These are phyloP conservation scores for Oryzias celebensis DNA, from an alignment of 2,113 vertebrate genomes.

Conservation along the genomic window DNA sequence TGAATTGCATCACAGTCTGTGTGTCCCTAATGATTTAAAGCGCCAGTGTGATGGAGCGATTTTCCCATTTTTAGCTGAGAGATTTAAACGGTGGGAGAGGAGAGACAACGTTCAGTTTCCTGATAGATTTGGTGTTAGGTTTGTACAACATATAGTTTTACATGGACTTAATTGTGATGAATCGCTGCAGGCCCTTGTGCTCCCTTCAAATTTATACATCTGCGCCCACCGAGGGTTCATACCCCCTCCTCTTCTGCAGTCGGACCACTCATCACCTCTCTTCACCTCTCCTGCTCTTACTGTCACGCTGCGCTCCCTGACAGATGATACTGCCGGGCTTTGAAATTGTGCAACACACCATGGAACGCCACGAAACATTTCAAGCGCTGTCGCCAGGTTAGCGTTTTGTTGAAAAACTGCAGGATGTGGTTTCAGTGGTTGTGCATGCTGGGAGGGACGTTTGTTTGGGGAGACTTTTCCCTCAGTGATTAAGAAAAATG, in stretches of 20 bases:
- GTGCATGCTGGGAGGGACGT: constrained; percentile 12
- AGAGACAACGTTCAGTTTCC: constrained; percentile 20
- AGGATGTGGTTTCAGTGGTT: constrained; percentile 54
- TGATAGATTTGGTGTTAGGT: constrained; percentile 57
- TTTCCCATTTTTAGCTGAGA: constrained; percentile 30
- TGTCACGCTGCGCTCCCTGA: constrained; percentile 26
- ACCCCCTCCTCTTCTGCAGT: constrained; percentile 19
- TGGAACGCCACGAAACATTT: constrained; percentile 18
- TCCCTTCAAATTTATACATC: constrained; percentile 13
- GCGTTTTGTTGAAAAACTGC: constrained; percentile 54
- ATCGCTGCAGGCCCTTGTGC: constrained; percentile 31
- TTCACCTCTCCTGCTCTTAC: constrained; percentile 31
- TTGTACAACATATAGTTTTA: constrained; percentile 48
- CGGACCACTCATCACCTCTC: constrained; percentile 28
- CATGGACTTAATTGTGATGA: constrained; percentile 49
- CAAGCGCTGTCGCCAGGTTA: constrained; percentile 46
- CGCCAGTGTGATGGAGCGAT: constrained; percentile 34
- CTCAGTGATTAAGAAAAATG: constrained; percentile 55
- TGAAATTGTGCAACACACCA: constrained; percentile 33
- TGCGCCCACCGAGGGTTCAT: constrained; percentile 14
- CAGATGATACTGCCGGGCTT: constrained; percentile 15
- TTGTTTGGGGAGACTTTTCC: constrained; percentile 53
- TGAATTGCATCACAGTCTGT: constrained; percentile 37
- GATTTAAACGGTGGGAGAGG: constrained; percentile 44
- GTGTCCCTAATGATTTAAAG: constrained; percentile 45